Evolutionary conservation across 2,113 vertebrate genomes (phyloP), one percentile per base, ranked within the genome.

Genomic region (Albula goreensis): DNA sequence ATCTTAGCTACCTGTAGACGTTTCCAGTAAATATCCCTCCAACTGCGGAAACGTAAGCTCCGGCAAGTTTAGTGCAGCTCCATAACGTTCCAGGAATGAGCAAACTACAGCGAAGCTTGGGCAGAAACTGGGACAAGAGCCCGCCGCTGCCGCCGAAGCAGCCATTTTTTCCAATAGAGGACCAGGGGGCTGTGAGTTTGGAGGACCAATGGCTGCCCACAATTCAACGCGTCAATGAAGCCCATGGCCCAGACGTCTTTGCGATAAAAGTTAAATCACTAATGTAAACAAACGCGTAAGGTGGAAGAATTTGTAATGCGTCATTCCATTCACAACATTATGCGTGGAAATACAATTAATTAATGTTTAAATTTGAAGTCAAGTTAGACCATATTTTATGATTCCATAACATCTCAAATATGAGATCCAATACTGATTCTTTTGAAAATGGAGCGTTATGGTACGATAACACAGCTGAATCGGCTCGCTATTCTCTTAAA

Each of bases 91-190:
- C 89, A 99, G 88, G 86, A 99, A 99, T 4, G 97, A 99, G 91
- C 98, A 99, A 86, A 99, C 96, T 51, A 98, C 97, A 89, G 98
- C 97, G 94, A 98, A 99, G 95, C 96, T 97, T 81, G 98, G 97
- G 94, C 96, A 97, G 82, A 97, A 95, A 89, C 95, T 96, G 78
- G 96, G 94, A 93, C 93, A 93, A 94, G 91, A 93, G 93, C 86
- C 94, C 95, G 93, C 93, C 87, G 94, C 94, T 93, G 94, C 95
- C 94, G 95, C 96, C 94, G 95, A 93, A 92, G 96, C 95, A 95
- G 96, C 94, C 95, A 96, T 96, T 92, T 96, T 94, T 95, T 93
- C 92, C 93, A 93, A 92, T 86, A 90, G 89, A 89, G 87, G 88
- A 87, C 88, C 79, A 81, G 87, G 83, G 89, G 86, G 87, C 89